Percentiles rank a stretch among this genome's conserved stretches.
These are phyloP conservation scores for Pomacea canaliculata DNA, from an alignment of 2,888 invertebrate genomes.

Conservation along the genomic window DNA sequence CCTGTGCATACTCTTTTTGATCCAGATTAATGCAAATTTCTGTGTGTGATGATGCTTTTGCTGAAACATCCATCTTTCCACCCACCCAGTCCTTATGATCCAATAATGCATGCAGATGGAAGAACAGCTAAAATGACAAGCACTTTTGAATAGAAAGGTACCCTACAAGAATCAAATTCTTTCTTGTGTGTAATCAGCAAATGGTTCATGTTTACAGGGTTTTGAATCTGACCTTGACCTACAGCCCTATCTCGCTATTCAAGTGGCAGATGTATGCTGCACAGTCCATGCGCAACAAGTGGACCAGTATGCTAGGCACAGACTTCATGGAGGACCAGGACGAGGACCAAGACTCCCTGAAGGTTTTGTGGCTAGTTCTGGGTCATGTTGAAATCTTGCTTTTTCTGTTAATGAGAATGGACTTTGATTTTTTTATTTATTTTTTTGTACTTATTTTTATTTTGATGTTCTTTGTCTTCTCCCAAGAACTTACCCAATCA, in stretches of 20 bases:
- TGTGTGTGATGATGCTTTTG: too few relatives aligned
- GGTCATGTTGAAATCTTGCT: neutral
- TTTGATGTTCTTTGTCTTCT: neutral
- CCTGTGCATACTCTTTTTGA: too few relatives aligned
- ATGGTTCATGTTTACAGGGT: constrained; percentile 45
- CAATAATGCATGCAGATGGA: too few relatives aligned
- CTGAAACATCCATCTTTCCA: too few relatives aligned
- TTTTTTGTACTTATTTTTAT: neutral
- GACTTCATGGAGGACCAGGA: constrained; percentile 75
- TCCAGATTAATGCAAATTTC: too few relatives aligned
- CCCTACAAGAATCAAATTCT: too few relatives aligned
- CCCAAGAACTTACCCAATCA: too few relatives aligned
- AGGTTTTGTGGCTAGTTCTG: constrained; percentile 55
- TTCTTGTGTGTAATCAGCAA: too few relatives aligned
- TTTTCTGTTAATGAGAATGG: neutral
- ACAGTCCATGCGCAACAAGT: constrained; percentile 91
- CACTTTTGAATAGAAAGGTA: too few relatives aligned
- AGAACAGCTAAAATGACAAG: too few relatives aligned
- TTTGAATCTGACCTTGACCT: constrained; percentile 72
- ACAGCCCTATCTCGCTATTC: constrained; percentile 90
- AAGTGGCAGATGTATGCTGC: constrained; percentile 99
- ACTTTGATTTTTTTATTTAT: neutral
- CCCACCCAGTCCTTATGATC: too few relatives aligned
- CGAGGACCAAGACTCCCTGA: constrained; percentile 77
- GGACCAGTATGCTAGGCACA: constrained; percentile 76